Conservation (phyloP, 2,888 invertebrate species). For the Homarus gammarus region DNA sequence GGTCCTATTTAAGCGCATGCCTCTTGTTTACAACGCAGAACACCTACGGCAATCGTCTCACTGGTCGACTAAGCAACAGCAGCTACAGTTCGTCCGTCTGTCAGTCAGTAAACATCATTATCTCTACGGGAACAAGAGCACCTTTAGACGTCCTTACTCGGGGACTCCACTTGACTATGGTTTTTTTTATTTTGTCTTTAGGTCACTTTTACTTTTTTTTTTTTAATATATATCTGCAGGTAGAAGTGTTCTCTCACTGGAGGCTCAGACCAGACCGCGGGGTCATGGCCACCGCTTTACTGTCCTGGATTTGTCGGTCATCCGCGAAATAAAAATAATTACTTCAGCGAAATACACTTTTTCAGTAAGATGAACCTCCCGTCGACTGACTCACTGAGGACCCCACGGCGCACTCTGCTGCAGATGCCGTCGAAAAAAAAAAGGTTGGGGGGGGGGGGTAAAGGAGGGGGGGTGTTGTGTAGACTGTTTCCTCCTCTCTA, state of each 20-base stretch:
- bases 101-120: slow-evolving; percentile 61
- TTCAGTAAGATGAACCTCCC: neutral
- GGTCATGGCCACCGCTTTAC: neutral
- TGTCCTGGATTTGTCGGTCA: slow-evolving; percentile 6
- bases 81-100: slow-evolving; percentile 49
- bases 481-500: neutral
- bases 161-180: slow-evolving; percentile 44
- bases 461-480: too few relatives aligned
- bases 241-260: slow-evolving; percentile 18
- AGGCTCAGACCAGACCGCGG: neutral
- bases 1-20: slow-evolving; percentile 67
- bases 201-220: neutral
- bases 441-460: neutral
- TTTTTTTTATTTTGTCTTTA: slow-evolving; percentile 24
- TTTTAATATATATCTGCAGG: neutral
- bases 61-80: slow-evolving; percentile 65
- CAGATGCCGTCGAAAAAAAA: neutral
- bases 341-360: neutral
- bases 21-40: slow-evolving; percentile 52
- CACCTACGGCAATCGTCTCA: slow-evolving; percentile 55
- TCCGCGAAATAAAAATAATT: neutral
- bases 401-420: neutral
- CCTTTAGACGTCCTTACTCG: slow-evolving; percentile 27
- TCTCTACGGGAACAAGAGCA: slow-evolving; percentile 39
- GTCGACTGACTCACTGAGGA: neutral